phyloP scores from a whole-genome alignment of 2,888 invertebrate genomes.

The Eristalis intricaria region DNA sequence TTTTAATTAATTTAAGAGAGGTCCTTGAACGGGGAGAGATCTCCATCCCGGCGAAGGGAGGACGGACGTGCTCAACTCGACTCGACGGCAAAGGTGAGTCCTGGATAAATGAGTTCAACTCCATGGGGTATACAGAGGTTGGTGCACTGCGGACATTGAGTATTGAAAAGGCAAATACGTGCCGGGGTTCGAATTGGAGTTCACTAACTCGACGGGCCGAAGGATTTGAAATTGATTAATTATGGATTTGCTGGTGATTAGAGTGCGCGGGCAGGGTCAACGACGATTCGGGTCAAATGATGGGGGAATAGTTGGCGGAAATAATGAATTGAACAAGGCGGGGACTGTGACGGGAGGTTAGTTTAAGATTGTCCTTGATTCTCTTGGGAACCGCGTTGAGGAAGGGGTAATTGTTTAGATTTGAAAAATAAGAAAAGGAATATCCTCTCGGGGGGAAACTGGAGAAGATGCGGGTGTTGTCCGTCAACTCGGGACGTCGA shows the following conservation, averaged over 20 bases:
- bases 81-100: neutral
- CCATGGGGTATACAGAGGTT: neutral
- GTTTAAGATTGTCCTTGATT: too few species aligned
- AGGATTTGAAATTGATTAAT: neutral
- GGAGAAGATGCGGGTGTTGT: too few species aligned
- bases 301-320: neutral
- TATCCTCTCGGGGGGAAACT: too few species aligned
- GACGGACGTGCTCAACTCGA: neutral
- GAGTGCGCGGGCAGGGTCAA: neutral
- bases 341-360: too few species aligned
- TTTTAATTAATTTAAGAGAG: neutral
- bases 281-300: neutral
- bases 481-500: too few species aligned
- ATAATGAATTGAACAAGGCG: too few species aligned
- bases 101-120: neutral
- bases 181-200: constrained; percentile 5
- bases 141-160: constrained; percentile 24
- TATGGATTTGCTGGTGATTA: neutral
- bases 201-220: neutral
- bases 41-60: neutral
- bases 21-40: neutral
- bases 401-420: too few species aligned
- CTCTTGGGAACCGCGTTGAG: too few species aligned
- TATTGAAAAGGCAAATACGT: constrained; percentile 44
- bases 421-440: too few species aligned